Base-by-base conservation (phyloP, 1,140 invertebrate species). In the Aphaenogaster ashmeadi region DNA sequence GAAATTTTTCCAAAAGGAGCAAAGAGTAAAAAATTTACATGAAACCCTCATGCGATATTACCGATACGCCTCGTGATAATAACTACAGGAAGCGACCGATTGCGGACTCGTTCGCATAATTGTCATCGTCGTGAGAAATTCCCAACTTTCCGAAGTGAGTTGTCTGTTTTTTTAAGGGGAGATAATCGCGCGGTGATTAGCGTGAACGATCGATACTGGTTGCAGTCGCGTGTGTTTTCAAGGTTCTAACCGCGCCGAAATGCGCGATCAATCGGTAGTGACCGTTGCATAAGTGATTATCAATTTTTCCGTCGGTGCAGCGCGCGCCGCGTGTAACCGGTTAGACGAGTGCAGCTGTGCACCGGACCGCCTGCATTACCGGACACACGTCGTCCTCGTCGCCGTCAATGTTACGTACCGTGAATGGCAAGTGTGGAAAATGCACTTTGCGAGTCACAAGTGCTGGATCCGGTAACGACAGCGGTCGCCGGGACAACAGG, bases 231-330 rank as follows among this genome's bases (percentile, higher is more conserved):
- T 9, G 21, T 8, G 4, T 56, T 52, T 81, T 71, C 50, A 81
- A 44, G 38, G 38, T 41, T 41, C 7, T 44, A 27, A 54, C 11
- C 11, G 0, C 11, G 21, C 18, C 52, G 38, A 71, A 58, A 81
- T 6, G 38, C 38, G 5, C 36, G 27, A 18, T 69, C 38, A 13
- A 71, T n/a, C 1, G 50, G 2, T 18, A 44, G 15, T 38, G 18
- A 50, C 77, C 64, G 66, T 81, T 81, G 66, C 50, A 38, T 81
- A 81, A 81, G 64, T 56, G 79, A 71, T 56, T 44, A 81, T 81
- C 66, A 81, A 71, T 71, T 81, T 81, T 75, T 71, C 47, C 11
- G 38, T 56, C 62, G n/a, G 3, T 41, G n/a, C 58, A 66, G 18
- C n/a, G 36, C n/a, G 36, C n/a, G 44, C 18, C 18, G 47, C 18